Conservation (phyloP, 2,797 vertebrate genomes). For the Taenioides sp. region DNA sequence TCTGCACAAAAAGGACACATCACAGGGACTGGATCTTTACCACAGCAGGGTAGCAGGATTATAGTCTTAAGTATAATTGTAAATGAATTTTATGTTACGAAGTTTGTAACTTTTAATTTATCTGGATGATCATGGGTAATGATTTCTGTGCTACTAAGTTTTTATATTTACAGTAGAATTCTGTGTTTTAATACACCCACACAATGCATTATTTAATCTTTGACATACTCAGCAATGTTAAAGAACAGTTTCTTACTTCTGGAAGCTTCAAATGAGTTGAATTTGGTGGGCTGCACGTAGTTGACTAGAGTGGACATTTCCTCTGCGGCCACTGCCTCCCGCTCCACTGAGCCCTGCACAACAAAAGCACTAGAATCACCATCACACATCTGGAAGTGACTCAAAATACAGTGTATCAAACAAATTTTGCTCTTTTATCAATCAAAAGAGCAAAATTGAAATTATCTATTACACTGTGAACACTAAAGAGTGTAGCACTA, state of each 20-base stretch:
- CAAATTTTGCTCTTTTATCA: too few relatives aligned
- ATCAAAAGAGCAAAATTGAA: neutral
- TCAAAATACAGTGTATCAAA: neutral
- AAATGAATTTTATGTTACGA: neutral
- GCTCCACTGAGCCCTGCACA: constrained; percentile 88
- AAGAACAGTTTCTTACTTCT: constrained; percentile 86
- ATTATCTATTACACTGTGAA: neutral
- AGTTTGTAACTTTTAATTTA: neutral
- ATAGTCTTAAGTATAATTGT: neutral
- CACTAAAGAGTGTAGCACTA: neutral
- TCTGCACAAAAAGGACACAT: constrained; percentile 70
- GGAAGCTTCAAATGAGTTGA: constrained; percentile 93
- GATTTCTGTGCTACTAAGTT: neutral
- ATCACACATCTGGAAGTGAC: neutral
- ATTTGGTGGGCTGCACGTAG: constrained; percentile 97
- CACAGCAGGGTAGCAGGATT: neutral
- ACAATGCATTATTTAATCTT: neutral
- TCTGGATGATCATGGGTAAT: neutral
- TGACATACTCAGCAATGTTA: neutral
- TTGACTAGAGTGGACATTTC: constrained; percentile 99
- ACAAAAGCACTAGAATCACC: neutral
- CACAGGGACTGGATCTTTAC: neutral
- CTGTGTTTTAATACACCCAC: neutral
- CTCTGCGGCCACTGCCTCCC: constrained; percentile 93
- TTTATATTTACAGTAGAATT: neutral